Base-by-base conservation (phyloP, 2,888 invertebrate genomes). In the Spilosoma lubricipeda region DNA sequence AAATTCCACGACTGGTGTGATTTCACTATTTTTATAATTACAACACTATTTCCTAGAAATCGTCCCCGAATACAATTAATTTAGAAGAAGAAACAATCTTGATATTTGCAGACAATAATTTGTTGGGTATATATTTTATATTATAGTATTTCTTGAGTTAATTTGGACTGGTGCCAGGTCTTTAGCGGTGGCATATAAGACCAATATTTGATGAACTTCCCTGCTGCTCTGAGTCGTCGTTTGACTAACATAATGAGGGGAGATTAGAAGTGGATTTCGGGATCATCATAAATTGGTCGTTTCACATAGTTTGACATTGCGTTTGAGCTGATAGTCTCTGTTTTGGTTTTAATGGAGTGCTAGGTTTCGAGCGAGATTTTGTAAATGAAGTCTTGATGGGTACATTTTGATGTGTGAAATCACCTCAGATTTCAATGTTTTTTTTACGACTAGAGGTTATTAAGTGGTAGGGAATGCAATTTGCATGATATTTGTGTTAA, bases 11-110 rank as follows among this genome's bases (percentile, higher is more conserved):
- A 75, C 77, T 56, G 70, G 77, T 75, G 79, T 79, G 11, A 56
- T 56, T 56, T n/a, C 75, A 82, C 84, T 85, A 82, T 84, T 82
- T 85, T 82, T 86, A 85, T 81, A 82, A 87, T 83, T 84, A 82
- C 82, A 82, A 83, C 78, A 86, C 80, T 80, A 82, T 86, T 87
- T 87, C 87, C 84, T 85, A 87, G 86, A 87, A 87, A 72, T 80
- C 82, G 71, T 71, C 78, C 72, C 74, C 70, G 66, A 81, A 82
- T 70, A 80, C 81, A 82, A 86, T 87, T 85, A 85, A 85, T 85
- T 85, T 77, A 79, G 73, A 69, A 76, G 79, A 76, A 72, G 72
- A 76, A 82, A 71, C 71, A n/a, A 81, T 85, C 79, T 82, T 80
- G 82, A 85, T 85, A 85, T 82, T 85, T 75, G 81, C 77, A 75